Evolutionary conservation across 2,888 invertebrate species (phyloP), one percentile per base, ranked within the genome.

Genomic region (Rhamphomyia laevipes): DNA sequence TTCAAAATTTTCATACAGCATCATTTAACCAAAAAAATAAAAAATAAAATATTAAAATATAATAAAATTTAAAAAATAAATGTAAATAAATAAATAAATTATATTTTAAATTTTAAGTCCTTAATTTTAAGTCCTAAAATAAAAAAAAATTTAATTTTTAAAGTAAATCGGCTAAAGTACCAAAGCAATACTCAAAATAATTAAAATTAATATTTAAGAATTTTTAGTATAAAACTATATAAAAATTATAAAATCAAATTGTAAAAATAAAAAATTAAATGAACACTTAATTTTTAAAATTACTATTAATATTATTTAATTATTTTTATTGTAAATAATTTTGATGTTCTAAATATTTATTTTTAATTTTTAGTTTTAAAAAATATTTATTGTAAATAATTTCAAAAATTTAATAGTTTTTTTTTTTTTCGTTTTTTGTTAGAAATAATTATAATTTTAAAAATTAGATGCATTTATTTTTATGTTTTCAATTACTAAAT

Each of bases 171-270:
- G 68, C 68, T 68, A 69, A 68, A 64, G 68, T 68, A 68, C 68
- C 68, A 68, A 69, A 68, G 69, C 67, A 68, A 68, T 68, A 68
- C 68, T 68, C 68, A 64, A 63, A 56, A 53, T 52, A 53, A 53
- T 54, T n/a, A n/a, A 53, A 46, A 33, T 18, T 4, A 42, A 31
- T 37, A 18, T 5, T 12, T 17, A 38, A 12, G 16, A 38, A 48
- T 18, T 38, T 44, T 37, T 37, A 31, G 23, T 7, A 44, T 46
- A 46, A 43, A 52, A 50, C 46, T 38, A 38, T 17, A 5, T 4
- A 38, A 38, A 38, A 38, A 38, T 3, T 12, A 38, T 12, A 38
- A 38, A 16, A 13, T 9, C 4, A 38, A 15, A 16, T 38, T 16
- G 16, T 17, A 38, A 17, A 16, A 38, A 38, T 17, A 11, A 17